Evolutionary conservation across 2,797 vertebrate species (phyloP).

Genomic region (Lepus townsendii): DNA sequence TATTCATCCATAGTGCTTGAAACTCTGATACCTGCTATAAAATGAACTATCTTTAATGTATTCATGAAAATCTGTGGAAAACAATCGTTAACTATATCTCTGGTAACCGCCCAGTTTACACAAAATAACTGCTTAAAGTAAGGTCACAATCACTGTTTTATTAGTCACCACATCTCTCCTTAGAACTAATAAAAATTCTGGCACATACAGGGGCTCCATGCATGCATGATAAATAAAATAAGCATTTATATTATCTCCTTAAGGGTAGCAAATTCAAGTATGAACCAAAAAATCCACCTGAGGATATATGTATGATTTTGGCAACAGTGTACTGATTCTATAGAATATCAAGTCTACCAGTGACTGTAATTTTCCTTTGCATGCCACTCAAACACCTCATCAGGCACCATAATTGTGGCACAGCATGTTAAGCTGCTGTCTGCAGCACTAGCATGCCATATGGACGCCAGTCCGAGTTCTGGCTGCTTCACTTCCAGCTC

Average conservation of each 20-base stretch:
- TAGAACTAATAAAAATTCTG: neutral
- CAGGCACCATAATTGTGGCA: no score
- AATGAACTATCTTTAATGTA: constrained; percentile 45
- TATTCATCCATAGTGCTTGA: neutral
- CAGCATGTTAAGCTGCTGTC: no score
- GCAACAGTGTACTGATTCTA: neutral
- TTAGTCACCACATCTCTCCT: neutral
- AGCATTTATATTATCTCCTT: neutral
- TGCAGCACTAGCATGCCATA: no score
- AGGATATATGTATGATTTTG: neutral
- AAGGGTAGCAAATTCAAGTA: neutral
- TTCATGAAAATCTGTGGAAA: neutral
- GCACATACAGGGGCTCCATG: neutral
- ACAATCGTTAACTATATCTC: constrained; percentile 23
- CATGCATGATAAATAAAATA: neutral
- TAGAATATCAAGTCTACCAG: neutral
- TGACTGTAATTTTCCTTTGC: neutral
- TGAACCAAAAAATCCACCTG: neutral
- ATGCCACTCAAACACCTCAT: neutral
- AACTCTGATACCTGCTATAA: neutral
- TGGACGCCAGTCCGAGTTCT: no score
- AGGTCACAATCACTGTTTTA: constrained; percentile 30
- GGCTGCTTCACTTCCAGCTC: no score
- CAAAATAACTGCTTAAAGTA: constrained; percentile 43
- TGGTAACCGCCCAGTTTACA: constrained; percentile 12